A percentile compares a stretch with the other conserved stretches of the same genome.
These are phyloP conservation scores for Papilio helenus DNA, from an alignment of 1,140 invertebrate genomes.

Conservation along the genomic window DNA sequence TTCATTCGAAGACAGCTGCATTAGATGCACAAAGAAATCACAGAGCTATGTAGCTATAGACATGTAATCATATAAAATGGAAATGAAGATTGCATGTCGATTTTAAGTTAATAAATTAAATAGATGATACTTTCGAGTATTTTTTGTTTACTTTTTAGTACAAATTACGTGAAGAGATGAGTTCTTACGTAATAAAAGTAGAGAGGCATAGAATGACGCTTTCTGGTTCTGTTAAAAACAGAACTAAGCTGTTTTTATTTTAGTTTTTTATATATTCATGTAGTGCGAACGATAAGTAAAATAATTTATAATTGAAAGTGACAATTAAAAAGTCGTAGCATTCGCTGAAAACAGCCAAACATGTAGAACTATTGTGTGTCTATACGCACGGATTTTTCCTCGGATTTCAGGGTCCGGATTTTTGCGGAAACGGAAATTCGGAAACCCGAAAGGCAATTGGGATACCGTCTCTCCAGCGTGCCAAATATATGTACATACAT, in stretches of 20 bases:
- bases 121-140: too few relatives aligned
- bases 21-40: constrained; percentile 8
- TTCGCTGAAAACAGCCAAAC: not conserved
- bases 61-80: not conserved
- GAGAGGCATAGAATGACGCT: too few relatives aligned
- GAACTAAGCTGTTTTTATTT: too few relatives aligned
- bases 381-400: not conserved
- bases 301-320: too few relatives aligned
- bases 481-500: not conserved
- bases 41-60: not conserved
- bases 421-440: constrained; percentile 20
- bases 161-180: too few relatives aligned
- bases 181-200: too few relatives aligned
- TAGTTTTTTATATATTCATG: too few relatives aligned
- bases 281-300: too few relatives aligned
- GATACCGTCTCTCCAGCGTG: not conserved
- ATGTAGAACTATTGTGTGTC: not conserved
- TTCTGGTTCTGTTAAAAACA: too few relatives aligned
- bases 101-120: too few relatives aligned
- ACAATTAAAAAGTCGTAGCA: not conserved
- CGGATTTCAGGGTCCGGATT: constrained; percentile 12
- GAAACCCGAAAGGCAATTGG: constrained; percentile 13
- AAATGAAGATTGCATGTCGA: too few relatives aligned
- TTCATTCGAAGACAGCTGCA: constrained; percentile 19
- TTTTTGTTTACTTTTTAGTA: too few relatives aligned